Percentiles rank a stretch among this genome's conserved stretches.
These are phyloP conservation scores for Halcyon smyrnensis DNA, from an alignment of 2,797 vertebrate species.

Conservation along the genomic window DNA sequence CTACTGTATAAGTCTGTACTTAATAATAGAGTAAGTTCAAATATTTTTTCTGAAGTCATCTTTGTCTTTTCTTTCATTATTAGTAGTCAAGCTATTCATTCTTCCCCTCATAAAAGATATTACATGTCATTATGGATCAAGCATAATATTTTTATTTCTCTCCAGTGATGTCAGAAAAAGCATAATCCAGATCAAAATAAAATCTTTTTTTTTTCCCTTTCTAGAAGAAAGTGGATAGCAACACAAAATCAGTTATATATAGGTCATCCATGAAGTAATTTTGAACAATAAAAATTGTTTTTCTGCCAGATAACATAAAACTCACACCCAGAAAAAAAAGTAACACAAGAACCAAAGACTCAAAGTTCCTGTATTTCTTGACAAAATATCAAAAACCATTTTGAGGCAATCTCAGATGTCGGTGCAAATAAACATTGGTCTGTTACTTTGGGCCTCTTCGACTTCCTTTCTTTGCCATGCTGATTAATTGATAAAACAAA, in stretches of 20 bases:
- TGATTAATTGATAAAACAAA: background rate
- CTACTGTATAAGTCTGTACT: background rate
- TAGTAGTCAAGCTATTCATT: constrained; percentile 6
- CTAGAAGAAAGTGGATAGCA: background rate
- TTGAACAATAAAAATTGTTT: background rate
- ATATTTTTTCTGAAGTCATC: background rate
- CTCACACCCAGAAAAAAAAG: background rate
- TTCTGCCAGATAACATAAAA: constrained; percentile 10
- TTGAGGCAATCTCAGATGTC: background rate
- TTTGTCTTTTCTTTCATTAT: constrained; percentile 25
- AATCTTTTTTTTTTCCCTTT: background rate
- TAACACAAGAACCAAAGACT: background rate
- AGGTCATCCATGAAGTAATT: background rate
- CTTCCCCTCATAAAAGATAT: background rate
- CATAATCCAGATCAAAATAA: background rate
- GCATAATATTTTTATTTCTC: constrained; percentile 37
- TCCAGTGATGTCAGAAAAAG: background rate
- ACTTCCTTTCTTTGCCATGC: background rate
- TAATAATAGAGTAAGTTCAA: background rate
- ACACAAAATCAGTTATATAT: background rate
- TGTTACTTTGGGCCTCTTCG: background rate
- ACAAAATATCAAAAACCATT: background rate
- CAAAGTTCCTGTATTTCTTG: background rate
- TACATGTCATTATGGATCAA: background rate
- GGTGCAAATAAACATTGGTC: background rate